A percentile compares a stretch with the other conserved stretches of the same genome.
phyloP scores from a whole-genome alignment of 2,113 vertebrate genomes.

The Pteruthius melanotis region DNA sequence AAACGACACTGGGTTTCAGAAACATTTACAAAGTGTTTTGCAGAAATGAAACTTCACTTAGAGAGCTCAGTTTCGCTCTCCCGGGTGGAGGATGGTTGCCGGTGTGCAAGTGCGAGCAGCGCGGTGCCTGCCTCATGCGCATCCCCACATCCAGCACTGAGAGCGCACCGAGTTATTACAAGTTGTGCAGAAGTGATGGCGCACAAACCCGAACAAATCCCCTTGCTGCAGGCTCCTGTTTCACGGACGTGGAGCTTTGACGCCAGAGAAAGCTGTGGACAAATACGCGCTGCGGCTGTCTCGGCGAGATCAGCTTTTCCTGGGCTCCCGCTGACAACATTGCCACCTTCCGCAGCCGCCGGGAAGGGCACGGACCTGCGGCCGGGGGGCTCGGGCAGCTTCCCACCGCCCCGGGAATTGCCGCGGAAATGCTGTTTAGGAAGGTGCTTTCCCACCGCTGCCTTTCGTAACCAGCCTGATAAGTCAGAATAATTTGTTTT shows the following conservation, averaged over 20 bases:
- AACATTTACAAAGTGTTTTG: neutral
- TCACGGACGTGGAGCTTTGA: neutral
- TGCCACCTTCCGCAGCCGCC: conserved; percentile 7
- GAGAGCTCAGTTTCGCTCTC: neutral
- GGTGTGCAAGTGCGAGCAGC: neutral
- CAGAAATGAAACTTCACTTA: neutral
- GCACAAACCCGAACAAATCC: neutral
- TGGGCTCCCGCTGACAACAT: conserved; percentile 18
- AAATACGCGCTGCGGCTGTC: neutral
- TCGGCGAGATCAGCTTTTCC: neutral
- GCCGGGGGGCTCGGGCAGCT: neutral
- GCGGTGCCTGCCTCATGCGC: neutral
- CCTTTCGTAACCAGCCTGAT: rapidly evolving
- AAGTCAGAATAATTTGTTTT: neutral
- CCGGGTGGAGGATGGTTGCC: neutral
- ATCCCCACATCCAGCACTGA: neutral
- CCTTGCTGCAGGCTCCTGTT: neutral
- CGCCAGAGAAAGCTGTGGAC: neutral
- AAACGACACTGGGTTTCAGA: neutral
- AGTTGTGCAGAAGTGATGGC: neutral
- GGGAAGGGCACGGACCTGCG: neutral
- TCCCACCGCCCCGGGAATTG: neutral
- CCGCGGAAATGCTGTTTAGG: rapidly evolving
- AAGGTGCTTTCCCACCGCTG: neutral
- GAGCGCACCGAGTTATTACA: rapidly evolving